Evolutionary conservation across 2,113 vertebrate genomes (phyloP).

Genomic region (Eurypyga helias): DNA sequence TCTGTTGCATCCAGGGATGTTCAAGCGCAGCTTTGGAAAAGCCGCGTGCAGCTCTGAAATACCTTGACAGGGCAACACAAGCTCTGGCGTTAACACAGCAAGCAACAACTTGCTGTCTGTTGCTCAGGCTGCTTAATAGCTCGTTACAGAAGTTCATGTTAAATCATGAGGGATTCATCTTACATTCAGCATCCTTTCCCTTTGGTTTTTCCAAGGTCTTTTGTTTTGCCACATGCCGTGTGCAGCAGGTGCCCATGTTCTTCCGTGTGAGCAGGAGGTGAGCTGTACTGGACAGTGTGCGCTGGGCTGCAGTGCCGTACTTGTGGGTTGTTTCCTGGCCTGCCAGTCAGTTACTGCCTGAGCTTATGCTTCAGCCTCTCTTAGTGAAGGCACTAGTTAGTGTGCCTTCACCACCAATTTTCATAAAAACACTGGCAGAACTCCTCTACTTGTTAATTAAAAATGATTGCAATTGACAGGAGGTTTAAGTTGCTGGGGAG

Average conservation of each 20-base stretch:
- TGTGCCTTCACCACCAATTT: neutral
- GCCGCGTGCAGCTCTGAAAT: neutral
- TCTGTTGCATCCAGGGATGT: neutral
- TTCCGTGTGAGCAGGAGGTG: neutral
- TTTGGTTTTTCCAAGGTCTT: neutral
- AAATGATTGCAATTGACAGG: neutral
- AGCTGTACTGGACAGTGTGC: neutral
- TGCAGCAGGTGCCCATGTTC: accelerated
- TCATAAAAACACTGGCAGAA: neutral
- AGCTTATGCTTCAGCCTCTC: neutral
- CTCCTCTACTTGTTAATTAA: neutral
- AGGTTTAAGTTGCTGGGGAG: neutral
- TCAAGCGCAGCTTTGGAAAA: neutral
- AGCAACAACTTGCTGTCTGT: accelerated
- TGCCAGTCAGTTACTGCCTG: no score
- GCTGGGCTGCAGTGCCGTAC: neutral
- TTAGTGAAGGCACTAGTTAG: no score
- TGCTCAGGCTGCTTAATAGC: neutral
- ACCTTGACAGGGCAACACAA: neutral
- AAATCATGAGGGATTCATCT: neutral
- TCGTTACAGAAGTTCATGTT: neutral
- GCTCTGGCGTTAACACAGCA: neutral
- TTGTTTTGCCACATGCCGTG: neutral
- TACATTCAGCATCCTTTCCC: neutral
- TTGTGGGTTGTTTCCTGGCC: accelerated